Conservation (phyloP, 2,113 vertebrate species). For the Indicator maculatus region DNA sequence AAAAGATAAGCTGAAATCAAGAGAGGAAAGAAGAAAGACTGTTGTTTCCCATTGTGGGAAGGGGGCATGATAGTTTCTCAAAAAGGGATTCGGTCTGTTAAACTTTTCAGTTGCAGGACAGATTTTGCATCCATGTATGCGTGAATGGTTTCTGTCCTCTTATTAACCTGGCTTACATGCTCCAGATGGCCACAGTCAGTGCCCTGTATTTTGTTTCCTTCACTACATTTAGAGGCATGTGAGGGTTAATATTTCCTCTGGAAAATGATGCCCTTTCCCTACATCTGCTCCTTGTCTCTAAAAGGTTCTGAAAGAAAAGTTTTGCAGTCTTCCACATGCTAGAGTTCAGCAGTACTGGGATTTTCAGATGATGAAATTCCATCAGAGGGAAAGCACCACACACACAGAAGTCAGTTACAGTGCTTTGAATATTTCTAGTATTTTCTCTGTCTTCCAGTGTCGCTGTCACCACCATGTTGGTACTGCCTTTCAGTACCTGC, state of each 20-base stretch:
- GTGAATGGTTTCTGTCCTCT: background rate
- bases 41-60: background rate
- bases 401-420: background rate
- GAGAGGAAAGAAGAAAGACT: background rate
- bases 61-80: background rate
- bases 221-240: background rate
- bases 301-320: background rate
- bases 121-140: background rate
- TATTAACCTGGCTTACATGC: background rate
- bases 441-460: background rate
- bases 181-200: background rate
- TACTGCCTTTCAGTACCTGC: background rate
- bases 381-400: background rate
- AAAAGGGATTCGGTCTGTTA: background rate
- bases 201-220: background rate
- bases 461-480: fast-evolving
- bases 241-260: background rate
- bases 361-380: background rate
- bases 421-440: background rate
- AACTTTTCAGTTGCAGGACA: background rate
- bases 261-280: background rate
- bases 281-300: background rate
- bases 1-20: background rate
- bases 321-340: background rate
- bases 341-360: background rate